Evolutionary conservation across 2,113 vertebrate genomes (phyloP).

Genomic region (Proterorhinus semilunaris): DNA sequence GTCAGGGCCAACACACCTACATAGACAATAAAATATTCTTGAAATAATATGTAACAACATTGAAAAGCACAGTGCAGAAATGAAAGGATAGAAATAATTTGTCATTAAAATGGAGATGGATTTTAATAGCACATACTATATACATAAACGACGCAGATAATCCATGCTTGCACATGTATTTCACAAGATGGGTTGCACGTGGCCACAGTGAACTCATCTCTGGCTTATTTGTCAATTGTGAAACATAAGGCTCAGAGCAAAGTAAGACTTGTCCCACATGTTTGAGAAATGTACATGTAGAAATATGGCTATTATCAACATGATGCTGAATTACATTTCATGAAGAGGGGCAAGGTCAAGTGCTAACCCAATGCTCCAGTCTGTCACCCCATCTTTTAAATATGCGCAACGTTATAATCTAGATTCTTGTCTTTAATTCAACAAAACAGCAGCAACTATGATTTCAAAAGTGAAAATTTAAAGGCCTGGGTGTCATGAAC

Average conservation of each 20-base stretch:
- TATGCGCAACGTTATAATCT: neutral
- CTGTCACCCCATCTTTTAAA: neutral
- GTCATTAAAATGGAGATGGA: neutral
- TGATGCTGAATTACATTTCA: constrained; percentile 4
- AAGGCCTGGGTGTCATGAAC: constrained; percentile 92
- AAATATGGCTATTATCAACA: constrained; percentile 11
- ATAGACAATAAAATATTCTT: too few species aligned
- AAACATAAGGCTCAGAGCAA: neutral
- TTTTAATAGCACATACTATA: constrained; percentile 4
- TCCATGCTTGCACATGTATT: neutral
- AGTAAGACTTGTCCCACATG: constrained; percentile 10
- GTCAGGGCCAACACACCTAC: too few species aligned
- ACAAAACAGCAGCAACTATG: too few species aligned
- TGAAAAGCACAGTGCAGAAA: neutral
- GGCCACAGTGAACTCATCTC: neutral
- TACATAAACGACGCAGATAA: neutral
- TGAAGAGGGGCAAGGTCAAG: constrained; percentile 18
- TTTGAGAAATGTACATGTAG: constrained; percentile 10
- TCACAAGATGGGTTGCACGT: neutral
- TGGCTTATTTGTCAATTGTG: neutral
- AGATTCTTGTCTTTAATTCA: neutral
- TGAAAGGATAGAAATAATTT: neutral
- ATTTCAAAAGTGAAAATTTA: constrained; percentile 82
- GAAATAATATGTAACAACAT: too few species aligned
- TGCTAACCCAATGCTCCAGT: neutral